Evolutionary conservation across 2,113 vertebrate genomes (phyloP).

Genomic region (Clarias gariepinus): DNA sequence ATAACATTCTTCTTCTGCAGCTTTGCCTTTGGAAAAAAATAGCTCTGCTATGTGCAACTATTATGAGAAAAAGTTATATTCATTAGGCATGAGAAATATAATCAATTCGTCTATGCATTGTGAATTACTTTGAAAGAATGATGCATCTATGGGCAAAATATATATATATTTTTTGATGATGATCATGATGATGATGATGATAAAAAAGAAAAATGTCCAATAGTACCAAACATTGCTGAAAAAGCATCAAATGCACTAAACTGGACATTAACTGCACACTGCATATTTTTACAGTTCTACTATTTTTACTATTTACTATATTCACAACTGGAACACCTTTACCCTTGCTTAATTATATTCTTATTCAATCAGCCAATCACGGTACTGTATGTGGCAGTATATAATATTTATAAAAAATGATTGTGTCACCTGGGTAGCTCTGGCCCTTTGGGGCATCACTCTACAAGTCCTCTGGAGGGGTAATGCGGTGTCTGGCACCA

Average conservation of each 20-base stretch:
- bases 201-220: not conserved
- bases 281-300: not conserved
- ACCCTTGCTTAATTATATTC: not conserved
- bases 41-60: not conserved
- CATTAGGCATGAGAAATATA: not conserved
- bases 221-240: slow-evolving; percentile 5
- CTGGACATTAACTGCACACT: not conserved
- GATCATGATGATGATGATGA: not conserved
- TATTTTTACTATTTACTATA: not conserved
- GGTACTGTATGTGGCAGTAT: not conserved
- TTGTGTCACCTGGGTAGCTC: too few relatives aligned
- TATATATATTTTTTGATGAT: too few relatives aligned
- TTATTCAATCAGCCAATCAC: not conserved
- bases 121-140: not conserved
- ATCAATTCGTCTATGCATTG: not conserved
- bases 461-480: too few relatives aligned
- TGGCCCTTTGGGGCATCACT: too few relatives aligned
- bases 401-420: too few relatives aligned
- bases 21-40: not conserved
- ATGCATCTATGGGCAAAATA: not conserved
- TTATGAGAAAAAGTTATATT: not conserved
- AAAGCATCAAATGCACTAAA: not conserved
- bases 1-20: slow-evolving; percentile 14
- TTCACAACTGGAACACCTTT: not conserved
- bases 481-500: too few relatives aligned